These are phyloP conservation scores for Agelastica alni DNA, from an alignment of 2,888 invertebrate species.

Conservation along the genomic window DNA sequence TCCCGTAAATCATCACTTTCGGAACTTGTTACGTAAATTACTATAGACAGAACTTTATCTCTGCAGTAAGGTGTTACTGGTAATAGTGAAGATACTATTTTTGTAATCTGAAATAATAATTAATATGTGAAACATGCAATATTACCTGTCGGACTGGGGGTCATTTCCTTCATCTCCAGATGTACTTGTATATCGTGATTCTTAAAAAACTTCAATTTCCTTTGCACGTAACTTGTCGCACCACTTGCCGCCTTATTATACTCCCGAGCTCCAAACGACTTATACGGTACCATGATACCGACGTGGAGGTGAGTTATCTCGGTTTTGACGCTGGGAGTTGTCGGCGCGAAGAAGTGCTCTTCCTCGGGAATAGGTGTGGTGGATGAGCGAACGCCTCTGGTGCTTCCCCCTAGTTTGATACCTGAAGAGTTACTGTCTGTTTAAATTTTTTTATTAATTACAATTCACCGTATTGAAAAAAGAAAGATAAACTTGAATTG, in stretches of 20 bases:
- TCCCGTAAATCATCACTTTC: too few species aligned
- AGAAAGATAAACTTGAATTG: too few species aligned
- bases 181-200: conserved; percentile 71
- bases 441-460: too few species aligned
- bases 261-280: conserved; percentile 74
- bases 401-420: conserved; percentile 49
- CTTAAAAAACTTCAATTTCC: conserved; percentile 71
- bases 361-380: conserved; percentile 49
- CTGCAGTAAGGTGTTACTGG: too few species aligned
- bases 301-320: conserved; percentile 59
- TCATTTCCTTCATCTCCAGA: conserved; percentile 72
- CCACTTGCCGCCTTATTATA: conserved; percentile 72
- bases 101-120: too few species aligned
- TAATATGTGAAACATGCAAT: too few species aligned
- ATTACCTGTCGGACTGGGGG: conserved; percentile 76
- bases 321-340: conserved; percentile 37
- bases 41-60: too few species aligned
- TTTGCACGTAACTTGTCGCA: conserved; percentile 68
- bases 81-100: too few species aligned
- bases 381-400: conserved; percentile 43
- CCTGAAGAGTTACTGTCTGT: conserved; percentile 19
- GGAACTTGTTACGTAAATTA: too few species aligned
- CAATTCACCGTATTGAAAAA: too few species aligned
- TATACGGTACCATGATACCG: conserved; percentile 77
- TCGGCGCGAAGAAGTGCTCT: conserved; percentile 48